Percentiles rank a stretch among this genome's conserved stretches.
Conservation (phyloP, 2,888 invertebrate species). For the Bimastos eiseni region DNA sequence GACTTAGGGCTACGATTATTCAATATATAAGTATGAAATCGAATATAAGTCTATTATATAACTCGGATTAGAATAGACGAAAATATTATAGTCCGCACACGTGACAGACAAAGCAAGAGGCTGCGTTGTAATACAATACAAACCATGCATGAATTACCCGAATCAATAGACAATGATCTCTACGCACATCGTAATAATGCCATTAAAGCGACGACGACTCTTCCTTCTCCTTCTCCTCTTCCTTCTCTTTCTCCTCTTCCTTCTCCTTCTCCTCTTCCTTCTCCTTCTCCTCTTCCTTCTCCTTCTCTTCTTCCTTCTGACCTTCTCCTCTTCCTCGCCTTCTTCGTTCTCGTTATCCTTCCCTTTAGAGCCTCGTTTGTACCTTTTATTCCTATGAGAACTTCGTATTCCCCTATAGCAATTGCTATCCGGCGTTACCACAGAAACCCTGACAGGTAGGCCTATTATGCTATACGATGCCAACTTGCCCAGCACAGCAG, state of each 20-base stretch:
- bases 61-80: background rate
- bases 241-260: no score
- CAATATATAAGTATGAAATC: no score
- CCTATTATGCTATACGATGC: no score
- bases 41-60: no score
- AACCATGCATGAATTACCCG: background rate
- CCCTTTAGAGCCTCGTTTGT: background rate
- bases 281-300: background rate
- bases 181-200: background rate
- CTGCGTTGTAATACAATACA: background rate
- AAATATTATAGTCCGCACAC: background rate
- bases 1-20: no score
- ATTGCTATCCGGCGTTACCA: background rate
- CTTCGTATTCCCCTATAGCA: background rate
- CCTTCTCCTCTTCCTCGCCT: background rate
- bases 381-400: background rate
- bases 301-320: background rate
- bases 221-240: no score
- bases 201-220: background rate
- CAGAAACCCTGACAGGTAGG: background rate
- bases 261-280: no score
- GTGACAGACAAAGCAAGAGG: background rate
- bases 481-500: background rate
- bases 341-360: background rate
- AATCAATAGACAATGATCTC: conserved; percentile 13